These are phyloP conservation scores for Agrotis clavis DNA, from an alignment of 2,888 invertebrate species.

Conservation along the genomic window DNA sequence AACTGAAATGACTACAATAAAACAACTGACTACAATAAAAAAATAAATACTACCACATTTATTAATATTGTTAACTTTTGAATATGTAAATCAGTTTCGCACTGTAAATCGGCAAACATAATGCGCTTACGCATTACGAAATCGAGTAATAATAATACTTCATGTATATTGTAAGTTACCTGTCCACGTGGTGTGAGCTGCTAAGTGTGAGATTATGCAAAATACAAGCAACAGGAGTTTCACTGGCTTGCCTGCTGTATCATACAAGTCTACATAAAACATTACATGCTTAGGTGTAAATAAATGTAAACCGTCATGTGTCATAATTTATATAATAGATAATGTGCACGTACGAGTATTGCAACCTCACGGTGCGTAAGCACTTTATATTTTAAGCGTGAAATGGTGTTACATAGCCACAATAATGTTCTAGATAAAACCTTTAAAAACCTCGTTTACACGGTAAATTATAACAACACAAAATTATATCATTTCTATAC, in stretches of 20 bases:
- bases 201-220: constrained; percentile 77
- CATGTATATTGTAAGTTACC: constrained; percentile 60
- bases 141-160: constrained; percentile 56
- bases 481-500: too few relatives aligned
- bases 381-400: constrained; percentile 31
- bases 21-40: too few relatives aligned
- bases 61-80: neutral
- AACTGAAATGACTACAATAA: too few relatives aligned
- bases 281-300: constrained; percentile 64
- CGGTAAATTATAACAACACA: neutral
- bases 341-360: constrained; percentile 42
- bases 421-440: constrained; percentile 10
- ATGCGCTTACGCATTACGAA: constrained; percentile 51
- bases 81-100: constrained; percentile 16
- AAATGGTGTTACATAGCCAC: constrained; percentile 8
- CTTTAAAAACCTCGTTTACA: neutral
- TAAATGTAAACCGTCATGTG: constrained; percentile 63
- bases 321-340: constrained; percentile 52
- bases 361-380: constrained; percentile 42
- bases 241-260: constrained; percentile 57
- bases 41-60: neutral
- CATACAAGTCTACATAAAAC: constrained; percentile 15
- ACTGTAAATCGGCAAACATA: constrained; percentile 29
- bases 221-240: constrained; percentile 69
- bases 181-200: constrained; percentile 69